Evolutionary conservation across 2,797 vertebrate genomes (phyloP).

Genomic region (Hippoglossus hippoglossus): DNA sequence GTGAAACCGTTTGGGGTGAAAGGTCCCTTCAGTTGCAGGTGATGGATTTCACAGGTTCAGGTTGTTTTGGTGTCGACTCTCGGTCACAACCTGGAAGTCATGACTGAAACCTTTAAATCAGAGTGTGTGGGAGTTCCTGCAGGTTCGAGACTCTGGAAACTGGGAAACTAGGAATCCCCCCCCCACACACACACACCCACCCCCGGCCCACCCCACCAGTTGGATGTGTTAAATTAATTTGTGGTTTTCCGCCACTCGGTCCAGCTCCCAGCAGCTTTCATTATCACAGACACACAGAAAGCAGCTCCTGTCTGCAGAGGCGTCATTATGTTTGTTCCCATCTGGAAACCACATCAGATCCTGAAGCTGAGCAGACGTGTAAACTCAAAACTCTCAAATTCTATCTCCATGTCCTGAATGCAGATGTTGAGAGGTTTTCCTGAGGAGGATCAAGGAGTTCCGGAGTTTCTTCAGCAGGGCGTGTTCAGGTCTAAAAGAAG

Average conservation of each 20-base stretch:
- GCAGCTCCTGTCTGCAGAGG: slow-evolving; percentile 27
- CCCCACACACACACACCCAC: too few relatives aligned
- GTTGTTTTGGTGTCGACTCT: slow-evolving; percentile 17
- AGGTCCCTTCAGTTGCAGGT: slow-evolving; percentile 2
- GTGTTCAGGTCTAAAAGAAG: too few relatives aligned
- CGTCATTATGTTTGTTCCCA: slow-evolving; percentile 24
- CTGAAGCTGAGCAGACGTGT: neutral
- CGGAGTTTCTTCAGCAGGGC: too few relatives aligned
- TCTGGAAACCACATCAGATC: slow-evolving; percentile 35
- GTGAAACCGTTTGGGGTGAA: neutral
- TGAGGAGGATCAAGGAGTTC: too few relatives aligned
- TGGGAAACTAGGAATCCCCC: too few relatives aligned
- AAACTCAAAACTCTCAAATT: too few relatives aligned
- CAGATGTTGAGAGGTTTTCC: too few relatives aligned
- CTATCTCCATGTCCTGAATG: too few relatives aligned
- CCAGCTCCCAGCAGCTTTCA: slow-evolving; percentile 38
- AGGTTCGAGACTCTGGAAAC: neutral
- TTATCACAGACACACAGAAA: slow-evolving; percentile 25
- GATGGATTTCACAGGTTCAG: slow-evolving; percentile 12
- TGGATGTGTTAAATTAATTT: slow-evolving; percentile 29
- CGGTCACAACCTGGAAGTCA: slow-evolving; percentile 22
- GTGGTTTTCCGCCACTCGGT: slow-evolving; percentile 19
- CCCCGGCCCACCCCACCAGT: neutral
- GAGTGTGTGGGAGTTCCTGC: slow-evolving; percentile 4
- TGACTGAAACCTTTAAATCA: slow-evolving; percentile 14